Conservation (phyloP, 2,113 vertebrate genomes). For the Leptodactylus fuscus region DNA sequence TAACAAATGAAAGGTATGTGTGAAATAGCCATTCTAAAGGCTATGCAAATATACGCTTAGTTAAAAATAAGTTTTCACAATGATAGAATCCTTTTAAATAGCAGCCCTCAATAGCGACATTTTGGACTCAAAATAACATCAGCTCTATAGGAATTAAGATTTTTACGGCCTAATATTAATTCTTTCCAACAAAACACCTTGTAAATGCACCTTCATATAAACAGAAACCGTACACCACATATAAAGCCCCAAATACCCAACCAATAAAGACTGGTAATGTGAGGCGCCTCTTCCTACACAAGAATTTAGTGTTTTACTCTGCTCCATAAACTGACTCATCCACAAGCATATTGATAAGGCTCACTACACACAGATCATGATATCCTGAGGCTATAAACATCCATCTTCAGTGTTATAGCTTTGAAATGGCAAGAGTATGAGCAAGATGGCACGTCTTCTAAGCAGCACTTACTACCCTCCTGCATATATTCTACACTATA, state of each 20-base stretch:
- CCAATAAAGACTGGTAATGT: not conserved
- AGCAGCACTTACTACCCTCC: not conserved
- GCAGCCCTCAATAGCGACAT: too few species aligned
- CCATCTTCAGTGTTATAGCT: not conserved
- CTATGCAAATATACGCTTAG: too few species aligned
- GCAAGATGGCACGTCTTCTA: not conserved
- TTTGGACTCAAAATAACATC: too few species aligned
- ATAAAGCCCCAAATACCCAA: not conserved
- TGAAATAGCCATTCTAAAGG: too few species aligned
- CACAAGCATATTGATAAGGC: not conserved
- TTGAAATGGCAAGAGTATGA: not conserved
- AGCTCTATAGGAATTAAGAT: too few species aligned
- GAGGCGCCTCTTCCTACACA: not conserved
- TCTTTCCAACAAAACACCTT: too few species aligned
- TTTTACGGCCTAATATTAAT: too few species aligned
- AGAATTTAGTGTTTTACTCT: not conserved
- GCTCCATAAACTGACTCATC: not conserved
- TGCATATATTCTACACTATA: not conserved
- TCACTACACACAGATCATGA: conserved; percentile 11
- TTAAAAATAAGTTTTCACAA: too few species aligned
- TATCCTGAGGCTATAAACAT: not conserved
- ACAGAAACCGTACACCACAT: not conserved
- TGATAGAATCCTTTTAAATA: too few species aligned
- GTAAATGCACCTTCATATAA: not conserved
- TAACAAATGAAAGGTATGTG: too few species aligned